Percentiles rank a stretch among this genome's conserved stretches.
These are phyloP conservation scores for Podocnemis expansa DNA, from an alignment of 2,113 vertebrate species.

Conservation along the genomic window DNA sequence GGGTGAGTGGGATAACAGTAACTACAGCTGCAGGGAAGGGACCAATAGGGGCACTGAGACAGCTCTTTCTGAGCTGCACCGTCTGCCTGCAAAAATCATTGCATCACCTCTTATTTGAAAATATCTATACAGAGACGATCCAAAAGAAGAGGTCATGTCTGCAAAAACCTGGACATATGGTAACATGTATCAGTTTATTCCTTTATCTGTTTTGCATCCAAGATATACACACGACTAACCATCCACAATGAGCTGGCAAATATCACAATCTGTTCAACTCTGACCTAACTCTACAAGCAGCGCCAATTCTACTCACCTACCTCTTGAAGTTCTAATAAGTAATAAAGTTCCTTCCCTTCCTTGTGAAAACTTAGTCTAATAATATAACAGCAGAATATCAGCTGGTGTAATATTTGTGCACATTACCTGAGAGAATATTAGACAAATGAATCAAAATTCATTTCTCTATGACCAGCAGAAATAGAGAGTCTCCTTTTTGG, in stretches of 20 bases:
- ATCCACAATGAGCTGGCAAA: background rate
- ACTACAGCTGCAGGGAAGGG: background rate
- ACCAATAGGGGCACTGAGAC: background rate
- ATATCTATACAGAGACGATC: background rate
- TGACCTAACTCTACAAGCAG: background rate
- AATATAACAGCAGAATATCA: background rate
- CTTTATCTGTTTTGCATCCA: background rate
- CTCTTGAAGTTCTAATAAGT: background rate
- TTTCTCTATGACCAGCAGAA: background rate
- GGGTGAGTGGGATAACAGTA: background rate
- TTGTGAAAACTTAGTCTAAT: background rate
- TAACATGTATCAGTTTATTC: background rate
- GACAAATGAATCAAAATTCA: background rate
- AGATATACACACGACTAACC: background rate
- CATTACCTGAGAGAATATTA: background rate
- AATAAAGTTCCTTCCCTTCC: background rate
- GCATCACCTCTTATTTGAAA: background rate
- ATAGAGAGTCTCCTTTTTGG: background rate
- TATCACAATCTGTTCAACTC: background rate
- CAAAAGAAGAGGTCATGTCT: background rate
- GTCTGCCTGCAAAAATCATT: background rate
- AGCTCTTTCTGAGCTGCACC: background rate
- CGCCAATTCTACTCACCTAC: background rate
- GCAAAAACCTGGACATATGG: background rate
- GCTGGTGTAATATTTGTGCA: background rate